Evolutionary conservation across 2,888 invertebrate genomes (phyloP), one percentile per base, ranked within the genome.

Genomic region (Euproctis similis): DNA sequence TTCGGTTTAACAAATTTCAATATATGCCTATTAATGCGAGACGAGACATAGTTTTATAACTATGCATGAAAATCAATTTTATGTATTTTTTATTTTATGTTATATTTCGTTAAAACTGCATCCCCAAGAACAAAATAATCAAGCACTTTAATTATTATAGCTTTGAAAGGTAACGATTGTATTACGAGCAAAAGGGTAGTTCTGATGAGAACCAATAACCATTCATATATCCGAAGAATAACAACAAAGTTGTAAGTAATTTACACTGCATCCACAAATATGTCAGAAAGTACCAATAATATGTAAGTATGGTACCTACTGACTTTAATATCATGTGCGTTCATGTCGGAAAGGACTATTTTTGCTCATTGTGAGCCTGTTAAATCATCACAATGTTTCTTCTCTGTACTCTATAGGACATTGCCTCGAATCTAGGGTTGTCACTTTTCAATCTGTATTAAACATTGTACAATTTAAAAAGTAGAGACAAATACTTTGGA

Each of bases 371-470:
- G 67, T 52, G 46, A 54, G 57, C 48, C 59, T 59, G 64, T 67
- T 77, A 76, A 80, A 72, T 77, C 75, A 76, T 76, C 69, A 66
- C 67, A 67, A 60, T 59, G 69, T 64, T 66, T n/a, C 63, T 62
- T 59, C 60, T 64, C 67, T 63, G 46, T 60, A 58, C 49, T 59
- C 54, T 42, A 50, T 57, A 73, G 78, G 75, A 70, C 75, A 66
- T 75, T 75, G 75, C 54, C 75, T 64, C 59, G 36, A 26, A 3
- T 20, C 21, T 51, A 67, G 64, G 67, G 66, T 28, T 64, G 57
- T 5, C 39, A 27, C 19, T 12, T 24, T 19, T 6, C n/a, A n/a
- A n/a, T n/a, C n/a, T n/a, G n/a, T n/a, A n/a, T n/a, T n/a, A n/a
- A n/a, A n/a, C n/a, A n/a, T n/a, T n/a, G n/a, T n/a, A n/a, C n/a